A percentile compares a stretch with the other conserved stretches of the same genome.
Conservation (phyloP, 2,888 invertebrate species). For the Horisme vitalbata region DNA sequence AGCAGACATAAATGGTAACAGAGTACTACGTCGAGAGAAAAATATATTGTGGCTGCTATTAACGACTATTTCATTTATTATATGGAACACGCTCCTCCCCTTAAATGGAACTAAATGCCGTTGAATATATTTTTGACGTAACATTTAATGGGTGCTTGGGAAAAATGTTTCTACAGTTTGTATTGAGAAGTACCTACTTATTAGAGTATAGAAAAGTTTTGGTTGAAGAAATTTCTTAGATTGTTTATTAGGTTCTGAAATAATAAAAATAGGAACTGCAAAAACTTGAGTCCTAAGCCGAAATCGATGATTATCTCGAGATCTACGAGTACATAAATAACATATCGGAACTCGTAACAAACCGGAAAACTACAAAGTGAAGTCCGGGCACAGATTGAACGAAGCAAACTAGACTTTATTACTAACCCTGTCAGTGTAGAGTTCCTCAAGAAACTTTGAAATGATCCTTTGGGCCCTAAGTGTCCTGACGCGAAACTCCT, state of each 20-base stretch:
- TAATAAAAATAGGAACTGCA: too few relatives aligned
- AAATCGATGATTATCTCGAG: too few relatives aligned
- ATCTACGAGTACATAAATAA: too few relatives aligned
- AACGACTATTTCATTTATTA: constrained; percentile 45
- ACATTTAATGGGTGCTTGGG: not conserved
- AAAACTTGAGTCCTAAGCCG: too few relatives aligned
- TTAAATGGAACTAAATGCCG: constrained; percentile 35
- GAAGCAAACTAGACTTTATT: constrained; percentile 28
- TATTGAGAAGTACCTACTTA: too few relatives aligned
- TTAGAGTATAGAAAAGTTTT: too few relatives aligned
- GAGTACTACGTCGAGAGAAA: constrained; percentile 22
- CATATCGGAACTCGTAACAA: not conserved
- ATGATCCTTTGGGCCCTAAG: constrained; percentile 13
- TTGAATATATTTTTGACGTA: constrained; percentile 36
- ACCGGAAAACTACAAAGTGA: constrained; percentile 4
- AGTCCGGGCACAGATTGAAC: not conserved
- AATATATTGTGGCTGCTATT: constrained; percentile 38
- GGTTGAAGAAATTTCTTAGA: too few relatives aligned
- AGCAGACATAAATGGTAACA: constrained; percentile 29
- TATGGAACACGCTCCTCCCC: constrained; percentile 25
- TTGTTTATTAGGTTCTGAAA: too few relatives aligned
- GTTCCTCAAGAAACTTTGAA: constrained; percentile 19
- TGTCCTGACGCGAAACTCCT: constrained; percentile 14
- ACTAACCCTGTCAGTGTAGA: constrained; percentile 14
- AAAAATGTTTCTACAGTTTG: too few relatives aligned